Base-by-base conservation (phyloP, 2,888 invertebrate species). In the Thyatira batis region DNA sequence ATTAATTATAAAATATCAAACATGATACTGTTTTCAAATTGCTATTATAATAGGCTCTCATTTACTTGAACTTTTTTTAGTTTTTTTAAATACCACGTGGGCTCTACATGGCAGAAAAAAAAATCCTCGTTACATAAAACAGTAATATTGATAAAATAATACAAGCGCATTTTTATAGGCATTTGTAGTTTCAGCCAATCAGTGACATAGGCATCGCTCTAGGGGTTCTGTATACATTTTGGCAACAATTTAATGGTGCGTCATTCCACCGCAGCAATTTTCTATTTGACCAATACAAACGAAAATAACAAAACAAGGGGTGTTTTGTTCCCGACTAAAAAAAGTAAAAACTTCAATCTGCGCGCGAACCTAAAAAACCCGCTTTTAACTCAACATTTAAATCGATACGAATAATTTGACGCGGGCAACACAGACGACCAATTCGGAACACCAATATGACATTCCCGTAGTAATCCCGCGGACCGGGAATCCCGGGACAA, bases 401-500 rank as follows among this genome's bases (percentile, higher is more conserved):
- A 33, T 33, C 13, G 33, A 39, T 39, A 17, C 39, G 39, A 39
- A 39, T 39, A 39, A 39, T 39, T 39, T 39, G n/a, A 8, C 33
- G 33, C 11, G 33, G 17, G 13, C 6, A 6, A 0, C 39, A 17
- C 39, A 39, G 39, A 39, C 39, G 17, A 33, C 13, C 33, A 33
- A 39, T 39, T 39, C 17, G 13, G n/a, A 17, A 39, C 17, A 13
- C 17, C 39, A 39, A 39, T 51, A 39, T 55, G 55, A 61, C 27
- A 44, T n/a, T 39, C 17, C 39, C n/a, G 17, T n/a, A 39, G 17
- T 39, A 17, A 39, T 57, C 46, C 60, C 45, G 17, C 39, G 20
- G 48, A 45, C 55, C 61, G 55, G 57, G 55, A 58, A 56, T 58
- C 53, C 45, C 65, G 51, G 54, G 53, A 54, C 55, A 57, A 54